These are phyloP conservation scores for Plestiodon gilberti DNA, from an alignment of 2,113 vertebrate species.

Conservation along the genomic window DNA sequence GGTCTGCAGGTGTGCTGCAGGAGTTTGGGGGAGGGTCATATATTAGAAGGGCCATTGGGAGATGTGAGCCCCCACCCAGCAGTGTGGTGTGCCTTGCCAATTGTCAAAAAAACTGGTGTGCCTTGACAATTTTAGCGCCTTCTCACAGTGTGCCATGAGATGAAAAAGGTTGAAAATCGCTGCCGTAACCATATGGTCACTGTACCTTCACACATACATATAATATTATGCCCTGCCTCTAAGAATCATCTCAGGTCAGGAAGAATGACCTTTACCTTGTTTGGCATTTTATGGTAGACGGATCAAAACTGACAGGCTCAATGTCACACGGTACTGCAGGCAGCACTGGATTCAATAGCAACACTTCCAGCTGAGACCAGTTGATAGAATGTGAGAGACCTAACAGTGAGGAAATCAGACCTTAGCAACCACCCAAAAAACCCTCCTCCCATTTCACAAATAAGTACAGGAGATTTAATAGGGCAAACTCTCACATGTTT, in stretches of 20 bases:
- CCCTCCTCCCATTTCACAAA: background rate
- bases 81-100: no score
- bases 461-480: background rate
- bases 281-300: constrained; percentile 50
- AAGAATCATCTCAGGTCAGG: background rate
- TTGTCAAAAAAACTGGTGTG: no score
- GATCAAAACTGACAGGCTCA: constrained; percentile 22
- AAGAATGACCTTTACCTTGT: constrained; percentile 60
- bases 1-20: no score
- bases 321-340: constrained; percentile 60
- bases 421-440: constrained; percentile 15
- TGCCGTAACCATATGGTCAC: background rate
- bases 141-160: no score
- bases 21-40: no score
- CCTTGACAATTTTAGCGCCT: no score
- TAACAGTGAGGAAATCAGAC: background rate
- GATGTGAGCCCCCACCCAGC: no score
- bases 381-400: background rate
- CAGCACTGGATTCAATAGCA: constrained; percentile 46
- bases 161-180: no score
- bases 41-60: no score
- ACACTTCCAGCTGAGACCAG: constrained; percentile 48
- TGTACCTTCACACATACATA: background rate
- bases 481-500: no score
- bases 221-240: background rate